phyloP scores from a whole-genome alignment of 2,888 invertebrate genomes.

The Oscheius sp. region DNA sequence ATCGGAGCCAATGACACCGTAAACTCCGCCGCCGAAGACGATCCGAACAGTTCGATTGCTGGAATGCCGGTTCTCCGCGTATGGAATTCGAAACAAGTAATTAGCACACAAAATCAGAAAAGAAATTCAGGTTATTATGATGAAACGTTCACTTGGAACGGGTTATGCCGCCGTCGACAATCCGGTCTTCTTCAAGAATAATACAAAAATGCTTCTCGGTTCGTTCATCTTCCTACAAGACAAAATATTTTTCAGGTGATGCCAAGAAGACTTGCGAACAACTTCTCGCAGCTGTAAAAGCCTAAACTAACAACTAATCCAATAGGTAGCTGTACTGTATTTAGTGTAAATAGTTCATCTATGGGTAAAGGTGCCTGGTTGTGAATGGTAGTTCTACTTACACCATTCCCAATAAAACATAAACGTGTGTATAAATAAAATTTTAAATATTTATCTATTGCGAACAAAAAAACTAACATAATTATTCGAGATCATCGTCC shows the following conservation, averaged over 20 bases:
- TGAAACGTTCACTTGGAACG: slow-evolving; percentile 89
- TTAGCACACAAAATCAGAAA: slow-evolving; percentile 41
- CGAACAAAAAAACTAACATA: too few relatives aligned
- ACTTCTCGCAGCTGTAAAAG: slow-evolving; percentile 80
- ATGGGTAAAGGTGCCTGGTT: slow-evolving; percentile 13
- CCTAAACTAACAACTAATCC: not conserved
- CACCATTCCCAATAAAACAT: not conserved
- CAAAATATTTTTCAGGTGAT: slow-evolving; percentile 78
- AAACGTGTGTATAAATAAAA: too few relatives aligned
- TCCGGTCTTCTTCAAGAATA: slow-evolving; percentile 88
- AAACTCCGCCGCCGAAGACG: slow-evolving; percentile 89
- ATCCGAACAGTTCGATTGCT: slow-evolving; percentile 89
- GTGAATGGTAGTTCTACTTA: not conserved
- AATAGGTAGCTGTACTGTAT: not conserved
- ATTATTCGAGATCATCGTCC: too few relatives aligned
- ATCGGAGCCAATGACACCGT: slow-evolving; percentile 88
- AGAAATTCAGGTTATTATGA: slow-evolving; percentile 82
- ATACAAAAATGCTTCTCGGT: slow-evolving; percentile 83
- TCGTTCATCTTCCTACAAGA: too few relatives aligned
- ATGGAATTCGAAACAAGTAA: slow-evolving; percentile 86
- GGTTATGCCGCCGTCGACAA: slow-evolving; percentile 92
- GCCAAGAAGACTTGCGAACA: slow-evolving; percentile 91
- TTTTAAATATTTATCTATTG: too few relatives aligned
- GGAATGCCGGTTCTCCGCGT: slow-evolving; percentile 81
- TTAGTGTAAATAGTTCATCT: too few relatives aligned